A percentile compares a stretch with the other conserved stretches of the same genome.
Conservation (phyloP, 2,113 vertebrate genomes). For the Saccopteryx leptura region DNA sequence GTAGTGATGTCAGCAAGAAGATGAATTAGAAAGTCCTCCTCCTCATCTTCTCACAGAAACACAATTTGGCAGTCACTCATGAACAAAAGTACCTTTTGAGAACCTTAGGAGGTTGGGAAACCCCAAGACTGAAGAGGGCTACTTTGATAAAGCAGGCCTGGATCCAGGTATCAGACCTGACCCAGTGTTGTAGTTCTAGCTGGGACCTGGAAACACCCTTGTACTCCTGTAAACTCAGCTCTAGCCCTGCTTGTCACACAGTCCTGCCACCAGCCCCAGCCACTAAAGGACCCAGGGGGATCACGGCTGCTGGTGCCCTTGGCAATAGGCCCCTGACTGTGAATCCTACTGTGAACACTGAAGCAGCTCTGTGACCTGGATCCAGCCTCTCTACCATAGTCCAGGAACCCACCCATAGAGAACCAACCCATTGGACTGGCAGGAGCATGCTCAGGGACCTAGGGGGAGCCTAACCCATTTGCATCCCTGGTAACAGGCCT, state of each 20-base stretch:
- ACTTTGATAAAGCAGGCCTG: not conserved
- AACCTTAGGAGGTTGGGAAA: not conserved
- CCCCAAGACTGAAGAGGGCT: not conserved
- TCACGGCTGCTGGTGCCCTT: not conserved
- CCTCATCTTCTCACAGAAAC: not conserved
- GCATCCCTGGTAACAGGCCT: not conserved
- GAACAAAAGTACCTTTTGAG: not conserved
- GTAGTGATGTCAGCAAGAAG: not conserved
- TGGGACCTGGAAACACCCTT: not conserved
- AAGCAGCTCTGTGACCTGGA: not conserved
- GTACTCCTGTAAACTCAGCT: not conserved
- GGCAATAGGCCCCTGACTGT: no score
- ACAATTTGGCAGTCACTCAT: not conserved
- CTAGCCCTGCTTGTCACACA: not conserved
- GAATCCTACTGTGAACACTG: not conserved
- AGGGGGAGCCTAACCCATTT: not conserved
- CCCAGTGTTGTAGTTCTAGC: not conserved
- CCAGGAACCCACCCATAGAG: not conserved
- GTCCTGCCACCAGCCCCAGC: not conserved
- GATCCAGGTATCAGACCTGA: not conserved
- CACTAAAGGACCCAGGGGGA: not conserved
- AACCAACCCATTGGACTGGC: not conserved
- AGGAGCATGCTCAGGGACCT: not conserved
- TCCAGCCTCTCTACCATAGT: not conserved
- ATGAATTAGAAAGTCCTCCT: not conserved